Evolutionary conservation across 2,797 vertebrate species (phyloP), one percentile per base, ranked within the genome.

Genomic region (Hippopotamyrus pictus): DNA sequence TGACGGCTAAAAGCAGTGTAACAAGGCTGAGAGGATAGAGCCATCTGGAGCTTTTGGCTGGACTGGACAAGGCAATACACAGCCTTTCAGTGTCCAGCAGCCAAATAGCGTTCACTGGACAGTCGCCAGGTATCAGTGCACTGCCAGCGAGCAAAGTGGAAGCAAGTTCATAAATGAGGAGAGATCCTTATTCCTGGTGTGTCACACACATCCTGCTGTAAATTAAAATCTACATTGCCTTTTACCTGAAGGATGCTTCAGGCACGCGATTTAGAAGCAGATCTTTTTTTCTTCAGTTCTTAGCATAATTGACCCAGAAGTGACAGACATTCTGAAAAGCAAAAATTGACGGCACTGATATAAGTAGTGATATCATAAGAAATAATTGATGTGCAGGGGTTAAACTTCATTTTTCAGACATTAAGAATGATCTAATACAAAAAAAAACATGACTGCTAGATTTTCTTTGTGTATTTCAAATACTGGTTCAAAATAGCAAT

Each of bases 41-140:
- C 93, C 94, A 93, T 94, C 93, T 95, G 95, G 90, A 25, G 7
- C 91, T 86, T 92, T 94, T 94, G 93, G 94, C 93, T 91, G 0
- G 29, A 54, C 89, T 0, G 46, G 82, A 88, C 0, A 1, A 0
- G 69, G 51, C 19, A 65, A 89, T 54, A 94, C 94, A 95, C 93
- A 94, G 93, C 93, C 92, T 91, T 79, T 88, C 87, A 90, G 94
- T 95, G 95, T 95, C 92, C 89, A 50, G 87, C 44, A 86, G 89
- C 51, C 5, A 50, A 83, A 89, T 22, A 91, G 87, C 88, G 90
- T 62, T 19, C 86, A 89, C 79, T 92, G 91, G 93, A 90, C 89
- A 84, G 6, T 48, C 84, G 91, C 57, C 12, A 44, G 54, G 89
- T 88, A 76, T 92, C 87, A 73, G 50, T 88, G 76, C 88, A 89